Base-by-base conservation (phyloP, 2,113 vertebrate species). In the Hemibagrus wyckioides region DNA sequence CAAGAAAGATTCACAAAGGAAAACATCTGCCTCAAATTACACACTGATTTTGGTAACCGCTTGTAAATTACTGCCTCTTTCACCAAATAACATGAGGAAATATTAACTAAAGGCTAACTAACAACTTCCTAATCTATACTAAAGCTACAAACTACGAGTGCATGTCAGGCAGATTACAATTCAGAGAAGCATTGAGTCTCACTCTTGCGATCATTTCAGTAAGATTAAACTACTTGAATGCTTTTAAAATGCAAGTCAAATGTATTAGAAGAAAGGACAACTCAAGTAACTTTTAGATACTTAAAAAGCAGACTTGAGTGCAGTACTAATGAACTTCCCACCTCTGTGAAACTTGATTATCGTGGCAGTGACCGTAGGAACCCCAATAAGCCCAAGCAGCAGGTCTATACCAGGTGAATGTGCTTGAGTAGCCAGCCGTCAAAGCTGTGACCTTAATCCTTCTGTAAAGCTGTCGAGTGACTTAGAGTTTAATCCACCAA, bases 371-470 rank as follows among this genome's bases (percentile, higher is more conserved):
- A 57, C 79, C 52, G 39, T 59, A 84, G n/a, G 10, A 28, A 84
- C 50, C 48, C 23, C 82, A 56, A 11, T 2, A 50, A 28, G 73
- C 56, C 21, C 41, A 30, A 79, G 73, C 52, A 30, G 56, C 57
- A 63, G 0, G 30, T 30, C 56, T 25, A 48, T 11, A 63, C 56
- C 4, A 30, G 25, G 57, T 52, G 36, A 79, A 65, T 10, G 8
- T 65, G 9, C 56, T 61, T 61, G 57, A 63, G 57, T 79, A 41
- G 28, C 56, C 71, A 59, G 54, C 10, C 10, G 0, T 85, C 71
- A 48, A 41, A 85, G n/a, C 84, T 44, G 25, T 85, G 71, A 63
- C 71, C 71, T 80, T 65, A 79, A 67, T 86, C 75, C 56, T 54
- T 67, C 50, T 50, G 33, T 54, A 65, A 65, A 56, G 3, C 59